Conservation (phyloP, 2,797 vertebrate species). For the Aphelocoma californica region DNA sequence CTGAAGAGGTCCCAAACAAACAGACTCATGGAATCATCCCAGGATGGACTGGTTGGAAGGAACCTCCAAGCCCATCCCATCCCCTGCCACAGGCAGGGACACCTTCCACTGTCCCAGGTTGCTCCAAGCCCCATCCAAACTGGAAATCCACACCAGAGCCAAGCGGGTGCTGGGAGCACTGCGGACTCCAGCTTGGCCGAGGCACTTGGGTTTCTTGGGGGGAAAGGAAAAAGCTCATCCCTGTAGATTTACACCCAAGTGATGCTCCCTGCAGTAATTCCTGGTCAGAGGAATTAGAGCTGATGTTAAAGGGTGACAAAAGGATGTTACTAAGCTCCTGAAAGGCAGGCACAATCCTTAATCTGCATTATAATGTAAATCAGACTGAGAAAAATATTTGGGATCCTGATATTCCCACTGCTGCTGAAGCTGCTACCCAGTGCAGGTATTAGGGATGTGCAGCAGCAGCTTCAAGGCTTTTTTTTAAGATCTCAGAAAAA, state of each 20-base stretch:
- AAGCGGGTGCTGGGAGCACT: not conserved
- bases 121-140: not conserved
- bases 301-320: not conserved
- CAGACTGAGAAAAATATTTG: not conserved
- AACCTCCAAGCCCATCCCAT: not conserved
- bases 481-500: not conserved
- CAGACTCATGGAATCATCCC: not conserved
- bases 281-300: not conserved
- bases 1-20: not conserved
- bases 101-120: not conserved
- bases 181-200: not conserved
- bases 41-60: not conserved
- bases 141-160: not conserved
- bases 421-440: not conserved
- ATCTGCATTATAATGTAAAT: not conserved
- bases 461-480: not conserved
- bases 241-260: not conserved
- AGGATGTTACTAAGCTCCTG: not conserved
- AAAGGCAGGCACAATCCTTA: not conserved
- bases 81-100: not conserved
- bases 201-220: not conserved
- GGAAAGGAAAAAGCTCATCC: not conserved
- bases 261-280: not conserved
- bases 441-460: not conserved
- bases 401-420: not conserved